Base-by-base conservation (phyloP, 23 tunicate species). In the Corella eumyota region DNA sequence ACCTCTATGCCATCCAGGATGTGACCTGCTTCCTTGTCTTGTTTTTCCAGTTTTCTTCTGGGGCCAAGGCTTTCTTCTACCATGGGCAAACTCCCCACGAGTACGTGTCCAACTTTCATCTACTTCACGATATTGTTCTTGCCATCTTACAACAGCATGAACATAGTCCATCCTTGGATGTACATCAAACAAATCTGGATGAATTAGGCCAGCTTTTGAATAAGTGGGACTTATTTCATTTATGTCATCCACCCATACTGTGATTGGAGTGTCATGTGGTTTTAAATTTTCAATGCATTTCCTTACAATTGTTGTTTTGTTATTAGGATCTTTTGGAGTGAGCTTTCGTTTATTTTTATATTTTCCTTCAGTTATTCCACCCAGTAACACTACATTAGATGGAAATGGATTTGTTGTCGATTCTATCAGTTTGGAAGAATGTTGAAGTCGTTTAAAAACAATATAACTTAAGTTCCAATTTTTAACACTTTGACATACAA, bases 81-180 rank as follows among this genome's bases (percentile, higher is more conserved):
- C 96, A 3, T 66, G 67, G 11, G 88, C 96, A 68, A 88, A 61
- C 29, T 88, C 96, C 17, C 72, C 84, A 27, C 96, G 45, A 1
- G 76, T 72, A 21, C 90, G 68, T 9, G 80, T 35, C 96, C 87
- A 88, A 3, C 68, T 30, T 33, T 88, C 78, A 38, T 88, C 88
- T 4, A 88, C 81, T 67, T 78, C 88, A 29, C 96, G 30, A 33
- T 78, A 88, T 6, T 24, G 47, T 36, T 73, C 44, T 49, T 88
- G 96, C 96, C 96, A 88, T 46, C 52, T 32, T 27, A 80, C 78
- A 40, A 84, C 79, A n/a, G 61, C 47, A 56, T 88, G 68, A 34
- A 88, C 32, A 37, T 78, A 34, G 48, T 88, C 88, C 68, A 88
- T 88, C 62, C 83, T 57, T 3, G 96, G 96, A 73, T 88, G 75